Evolutionary conservation across 2,797 vertebrate species (phyloP).

Genomic region (Sebastes minor): DNA sequence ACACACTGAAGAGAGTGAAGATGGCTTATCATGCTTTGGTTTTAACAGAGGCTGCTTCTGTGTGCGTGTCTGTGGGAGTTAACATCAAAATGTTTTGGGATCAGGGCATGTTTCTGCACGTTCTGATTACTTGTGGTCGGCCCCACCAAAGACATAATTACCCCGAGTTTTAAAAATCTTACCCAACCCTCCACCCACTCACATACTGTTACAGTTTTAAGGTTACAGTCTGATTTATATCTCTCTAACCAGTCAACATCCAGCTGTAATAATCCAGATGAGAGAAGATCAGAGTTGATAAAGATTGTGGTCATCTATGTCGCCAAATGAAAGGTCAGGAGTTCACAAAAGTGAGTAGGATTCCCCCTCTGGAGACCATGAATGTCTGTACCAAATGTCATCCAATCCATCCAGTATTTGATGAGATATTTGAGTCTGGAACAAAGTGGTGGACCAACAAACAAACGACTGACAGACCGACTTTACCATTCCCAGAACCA

Average conservation of each 20-base stretch:
- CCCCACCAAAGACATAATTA: not conserved
- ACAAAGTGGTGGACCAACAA: not conserved
- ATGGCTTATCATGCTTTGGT: not conserved
- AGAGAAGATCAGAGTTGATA: not conserved
- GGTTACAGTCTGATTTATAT: not conserved
- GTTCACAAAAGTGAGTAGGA: not conserved
- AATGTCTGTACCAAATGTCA: not conserved
- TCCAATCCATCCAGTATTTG: too few relatives aligned
- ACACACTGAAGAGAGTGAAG: not conserved
- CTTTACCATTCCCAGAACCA: not conserved
- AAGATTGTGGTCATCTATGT: not conserved
- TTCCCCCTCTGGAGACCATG: not conserved
- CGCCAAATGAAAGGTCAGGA: not conserved
- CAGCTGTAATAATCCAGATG: not conserved
- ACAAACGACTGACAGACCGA: not conserved
- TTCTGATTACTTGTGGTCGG: not conserved
- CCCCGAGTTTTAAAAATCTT: not conserved
- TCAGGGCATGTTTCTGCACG: not conserved
- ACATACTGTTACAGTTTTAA: not conserved
- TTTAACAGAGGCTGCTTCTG: not conserved
- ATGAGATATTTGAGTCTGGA: not conserved
- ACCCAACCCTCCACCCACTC: too few relatives aligned
- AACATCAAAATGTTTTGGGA: conserved; percentile 1
- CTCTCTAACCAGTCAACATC: not conserved
- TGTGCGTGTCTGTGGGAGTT: not conserved